A percentile compares a stretch with the other conserved stretches of the same genome.
Evolutionary conservation across 2,113 vertebrate genomes (phyloP).

Genomic region (Poeciliopsis retropinna): DNA sequence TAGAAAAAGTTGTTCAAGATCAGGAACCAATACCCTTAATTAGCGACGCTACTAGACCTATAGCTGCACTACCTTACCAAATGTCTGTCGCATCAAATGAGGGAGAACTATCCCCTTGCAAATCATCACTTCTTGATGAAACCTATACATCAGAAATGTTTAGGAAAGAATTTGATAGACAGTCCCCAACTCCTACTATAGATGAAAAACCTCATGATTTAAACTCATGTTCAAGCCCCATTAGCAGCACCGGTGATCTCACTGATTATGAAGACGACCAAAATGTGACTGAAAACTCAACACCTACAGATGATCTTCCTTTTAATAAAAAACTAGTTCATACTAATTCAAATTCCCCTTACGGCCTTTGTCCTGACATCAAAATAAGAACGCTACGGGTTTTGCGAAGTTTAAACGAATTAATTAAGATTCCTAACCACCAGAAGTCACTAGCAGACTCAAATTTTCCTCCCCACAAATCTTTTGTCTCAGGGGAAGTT

Average conservation of each 20-base stretch:
- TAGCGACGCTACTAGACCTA: not conserved
- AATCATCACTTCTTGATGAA: slow-evolving; percentile 24
- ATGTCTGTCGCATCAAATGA: not conserved
- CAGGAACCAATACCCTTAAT: slow-evolving; percentile 23
- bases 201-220: slow-evolving; percentile 39
- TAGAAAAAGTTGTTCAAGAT: slow-evolving; percentile 8
- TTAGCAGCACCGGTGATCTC: not conserved
- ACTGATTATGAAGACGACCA: slow-evolving; percentile 9
- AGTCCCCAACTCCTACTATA: slow-evolving; percentile 53
- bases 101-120: not conserved
- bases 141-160: not conserved
- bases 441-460: not conserved
- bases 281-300: slow-evolving; percentile 17
- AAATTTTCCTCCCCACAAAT: not conserved
- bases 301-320: slow-evolving; percentile 37
- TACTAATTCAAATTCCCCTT: not conserved
- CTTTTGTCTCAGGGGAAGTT: slow-evolving; percentile 3
- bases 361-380: slow-evolving; percentile 29
- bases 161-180: slow-evolving; percentile 17
- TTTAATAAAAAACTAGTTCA: slow-evolving; percentile 6
- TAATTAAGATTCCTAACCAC: slow-evolving; percentile 9
- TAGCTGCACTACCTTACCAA: not conserved
- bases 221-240: not conserved
- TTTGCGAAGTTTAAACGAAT: slow-evolving; percentile 36
- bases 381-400: slow-evolving; percentile 48